Base-by-base conservation (phyloP, 2,797 vertebrate species). In the Graptemys geographica region DNA sequence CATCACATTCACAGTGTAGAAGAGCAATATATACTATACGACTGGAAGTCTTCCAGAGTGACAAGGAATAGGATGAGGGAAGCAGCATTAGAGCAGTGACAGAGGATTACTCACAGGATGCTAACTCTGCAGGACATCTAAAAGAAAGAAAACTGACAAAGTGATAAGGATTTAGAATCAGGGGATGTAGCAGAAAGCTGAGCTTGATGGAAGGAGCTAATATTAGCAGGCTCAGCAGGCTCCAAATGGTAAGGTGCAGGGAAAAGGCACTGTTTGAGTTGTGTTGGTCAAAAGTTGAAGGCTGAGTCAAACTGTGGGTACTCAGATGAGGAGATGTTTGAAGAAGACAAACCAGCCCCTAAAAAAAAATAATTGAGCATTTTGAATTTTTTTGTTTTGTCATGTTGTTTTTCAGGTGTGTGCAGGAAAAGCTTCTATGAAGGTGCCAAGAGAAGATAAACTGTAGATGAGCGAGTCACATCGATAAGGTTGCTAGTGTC, bases 21-120 rank as follows among this genome's bases (percentile, higher is more conserved):
- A 65, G 33, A 62, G 28, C 57, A 62, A n/a, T 18, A 65, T 33
- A n/a, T n/a, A 79, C 59, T 92, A 79, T 83, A n/a, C 21, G 59
- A 7, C 2, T 97, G 90, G 90, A 97, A 93, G 53, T 81, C 81
- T 95, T 96, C 83, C 91, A 95, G 59, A 4, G 28, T 83, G 37
- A 44, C 15, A 65, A 94, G 59, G 93, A 95, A 86, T 2, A 69
- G 85, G 15, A 59, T 86, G 89, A 90, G 55, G 87, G 65, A 91
- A 93, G 76, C 13, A 81, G 88, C 79, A 74, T 88, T 95, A 90
- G 52, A 88, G 56, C 93, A 90, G 5, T 69, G 53, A 89, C 74
- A 95, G 86, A 91, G 6, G 8, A 89, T 89, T 81, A 87, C 47
- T 93, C 90, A 88, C 49, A 86, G 53, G 57, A 55, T 93, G 84